Evolutionary conservation across 2,113 vertebrate species (phyloP).

Genomic region (Cynoglossus semilaevis): DNA sequence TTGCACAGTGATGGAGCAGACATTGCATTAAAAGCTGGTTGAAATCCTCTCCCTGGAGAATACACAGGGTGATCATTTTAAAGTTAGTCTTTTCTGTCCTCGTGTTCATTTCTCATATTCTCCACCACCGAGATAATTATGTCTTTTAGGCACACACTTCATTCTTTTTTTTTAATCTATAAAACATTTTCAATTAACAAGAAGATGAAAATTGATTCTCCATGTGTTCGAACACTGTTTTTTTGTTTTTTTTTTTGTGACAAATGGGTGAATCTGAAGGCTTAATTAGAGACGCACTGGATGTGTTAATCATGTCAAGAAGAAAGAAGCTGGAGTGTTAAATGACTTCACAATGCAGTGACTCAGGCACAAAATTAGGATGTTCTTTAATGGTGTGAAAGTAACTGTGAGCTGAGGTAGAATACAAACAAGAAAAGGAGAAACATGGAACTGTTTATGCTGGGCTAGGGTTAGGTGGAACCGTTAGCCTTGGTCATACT

Average conservation of each 20-base stretch:
- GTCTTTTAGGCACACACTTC: conserved; percentile 27
- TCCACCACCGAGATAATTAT: conserved; percentile 29
- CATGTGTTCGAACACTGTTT: conserved; percentile 42
- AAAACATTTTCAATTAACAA: conserved; percentile 52
- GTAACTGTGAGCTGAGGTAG: conserved; percentile 35
- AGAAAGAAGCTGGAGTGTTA: conserved; percentile 56
- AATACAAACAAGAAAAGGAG: conserved; percentile 20
- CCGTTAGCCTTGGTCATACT: too few species aligned
- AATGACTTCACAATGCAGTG: conserved; percentile 55
- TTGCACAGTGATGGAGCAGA: conserved; percentile 24
- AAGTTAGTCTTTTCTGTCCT: conserved; percentile 12
- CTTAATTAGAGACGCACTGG: conserved; percentile 49
- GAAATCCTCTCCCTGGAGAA: conserved; percentile 39
- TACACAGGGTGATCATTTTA: conserved; percentile 12
- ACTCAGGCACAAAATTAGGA: conserved; percentile 38
- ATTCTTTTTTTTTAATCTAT: conserved; percentile 30
- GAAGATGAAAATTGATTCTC: conserved; percentile 52
- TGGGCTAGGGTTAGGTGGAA: too few species aligned
- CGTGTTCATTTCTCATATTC: conserved; percentile 35
- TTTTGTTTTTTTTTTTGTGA: conserved; percentile 27
- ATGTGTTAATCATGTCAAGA: conserved; percentile 58
- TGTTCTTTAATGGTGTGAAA: conserved; percentile 42
- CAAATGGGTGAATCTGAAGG: conserved; percentile 49
- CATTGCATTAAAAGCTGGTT: conserved; percentile 34
- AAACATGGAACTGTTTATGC: conserved; percentile 29